Conservation (phyloP, 2,113 vertebrate species). For the Entomyzon cyanotis region DNA sequence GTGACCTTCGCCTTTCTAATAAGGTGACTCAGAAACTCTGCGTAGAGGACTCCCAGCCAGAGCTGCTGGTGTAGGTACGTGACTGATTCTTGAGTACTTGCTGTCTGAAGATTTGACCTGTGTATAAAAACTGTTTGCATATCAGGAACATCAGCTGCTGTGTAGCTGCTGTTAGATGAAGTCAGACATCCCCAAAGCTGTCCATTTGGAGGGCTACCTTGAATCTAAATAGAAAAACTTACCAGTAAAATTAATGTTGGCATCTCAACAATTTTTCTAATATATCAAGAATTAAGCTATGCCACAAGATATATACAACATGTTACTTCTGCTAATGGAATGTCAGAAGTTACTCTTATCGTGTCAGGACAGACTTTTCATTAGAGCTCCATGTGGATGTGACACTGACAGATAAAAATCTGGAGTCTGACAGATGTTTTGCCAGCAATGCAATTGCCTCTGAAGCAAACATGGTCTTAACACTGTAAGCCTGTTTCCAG, state of each 20-base stretch:
- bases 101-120: not conserved
- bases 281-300: not conserved
- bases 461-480: not conserved
- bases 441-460: not conserved
- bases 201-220: not conserved
- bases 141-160: not conserved
- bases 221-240: not conserved
- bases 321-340: not conserved
- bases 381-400: not conserved
- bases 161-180: not conserved
- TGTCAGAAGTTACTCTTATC: not conserved
- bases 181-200: accelerated
- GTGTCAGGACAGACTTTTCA: not conserved
- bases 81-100: not conserved
- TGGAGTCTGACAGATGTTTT: not conserved
- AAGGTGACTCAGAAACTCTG: not conserved
- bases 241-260: not conserved
- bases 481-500: not conserved
- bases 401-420: not conserved
- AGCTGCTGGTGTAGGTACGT: not conserved
- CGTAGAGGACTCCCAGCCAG: not conserved
- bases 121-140: not conserved
- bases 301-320: not conserved
- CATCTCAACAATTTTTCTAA: not conserved
- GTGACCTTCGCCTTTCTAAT: not conserved